phyloP scores from a whole-genome alignment of 2,113 vertebrate species.

The Nestor notabilis region DNA sequence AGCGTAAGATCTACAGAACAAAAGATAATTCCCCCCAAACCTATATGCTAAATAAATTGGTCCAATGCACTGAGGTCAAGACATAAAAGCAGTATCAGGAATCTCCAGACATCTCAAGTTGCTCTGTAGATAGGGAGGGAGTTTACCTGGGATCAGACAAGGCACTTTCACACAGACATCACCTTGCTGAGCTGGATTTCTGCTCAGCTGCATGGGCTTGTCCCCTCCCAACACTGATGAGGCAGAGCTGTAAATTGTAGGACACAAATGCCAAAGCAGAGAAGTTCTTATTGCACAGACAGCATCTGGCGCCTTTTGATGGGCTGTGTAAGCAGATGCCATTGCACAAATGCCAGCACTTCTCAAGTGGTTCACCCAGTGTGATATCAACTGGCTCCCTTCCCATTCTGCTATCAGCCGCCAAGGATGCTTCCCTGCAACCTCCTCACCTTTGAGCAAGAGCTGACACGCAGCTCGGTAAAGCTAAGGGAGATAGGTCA shows the following conservation, averaged over 20 bases:
- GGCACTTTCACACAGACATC: background rate
- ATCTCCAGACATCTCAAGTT: background rate
- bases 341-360: background rate
- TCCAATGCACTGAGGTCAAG: background rate
- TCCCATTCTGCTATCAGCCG: background rate
- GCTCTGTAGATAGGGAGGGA: background rate
- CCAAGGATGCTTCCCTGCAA: background rate
- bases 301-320: conserved; percentile 20
- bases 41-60: background rate
- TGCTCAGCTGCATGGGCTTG: background rate
- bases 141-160: background rate
- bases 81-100: rapidly evolving
- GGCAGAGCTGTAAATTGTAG: background rate
- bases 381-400: background rate
- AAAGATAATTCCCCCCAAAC: background rate
- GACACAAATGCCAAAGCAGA: background rate
- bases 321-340: conserved; percentile 32
- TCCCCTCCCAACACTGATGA: background rate
- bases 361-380: background rate
- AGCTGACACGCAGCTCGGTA: background rate
- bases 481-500: background rate
- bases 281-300: background rate
- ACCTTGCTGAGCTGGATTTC: background rate
- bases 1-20: rapidly evolving
- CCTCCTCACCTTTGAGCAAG: background rate